Evolutionary conservation across 1,140 invertebrate genomes (phyloP).

Genomic region (Dolichoris vasculosae): DNA sequence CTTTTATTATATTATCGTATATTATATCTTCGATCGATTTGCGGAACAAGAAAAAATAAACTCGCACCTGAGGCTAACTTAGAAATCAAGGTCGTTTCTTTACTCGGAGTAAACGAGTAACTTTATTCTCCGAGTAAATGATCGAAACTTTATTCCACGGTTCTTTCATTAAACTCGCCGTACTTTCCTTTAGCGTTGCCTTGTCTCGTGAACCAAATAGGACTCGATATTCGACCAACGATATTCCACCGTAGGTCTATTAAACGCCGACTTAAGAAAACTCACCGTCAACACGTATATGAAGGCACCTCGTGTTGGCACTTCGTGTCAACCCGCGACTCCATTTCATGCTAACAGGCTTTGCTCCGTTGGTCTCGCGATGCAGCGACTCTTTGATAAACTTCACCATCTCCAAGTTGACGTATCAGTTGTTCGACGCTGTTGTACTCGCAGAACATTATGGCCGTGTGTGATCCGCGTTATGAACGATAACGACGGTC

Average conservation of each 20-base stretch:
- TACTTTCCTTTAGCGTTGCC: not conserved
- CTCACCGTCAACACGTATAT: constrained; percentile 93
- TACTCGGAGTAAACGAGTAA: no score
- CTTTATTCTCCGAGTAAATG: no score
- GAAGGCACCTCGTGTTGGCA: no score
- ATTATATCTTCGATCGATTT: no score
- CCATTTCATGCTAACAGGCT: constrained; percentile 86
- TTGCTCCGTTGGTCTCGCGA: constrained; percentile 84
- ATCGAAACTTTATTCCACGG: no score
- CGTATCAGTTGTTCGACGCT: constrained; percentile 85
- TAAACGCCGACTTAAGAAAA: constrained; percentile 90
- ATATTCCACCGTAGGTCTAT: constrained; percentile 71
- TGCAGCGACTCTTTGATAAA: constrained; percentile 83
- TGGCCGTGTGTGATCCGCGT: constrained; percentile 84
- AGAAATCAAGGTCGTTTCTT: no score
- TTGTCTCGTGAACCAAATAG: no score
- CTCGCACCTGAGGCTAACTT: no score
- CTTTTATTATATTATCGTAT: not conserved
- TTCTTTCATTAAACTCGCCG: not conserved
- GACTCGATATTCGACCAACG: no score
- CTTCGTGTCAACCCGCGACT: constrained; percentile 89
- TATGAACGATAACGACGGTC: constrained; percentile 73
- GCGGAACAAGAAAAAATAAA: no score
- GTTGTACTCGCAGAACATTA: constrained; percentile 84
- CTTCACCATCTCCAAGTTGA: constrained; percentile 83